phyloP scores from a whole-genome alignment of 1,140 invertebrate species.

The Bombus sylvicola region DNA sequence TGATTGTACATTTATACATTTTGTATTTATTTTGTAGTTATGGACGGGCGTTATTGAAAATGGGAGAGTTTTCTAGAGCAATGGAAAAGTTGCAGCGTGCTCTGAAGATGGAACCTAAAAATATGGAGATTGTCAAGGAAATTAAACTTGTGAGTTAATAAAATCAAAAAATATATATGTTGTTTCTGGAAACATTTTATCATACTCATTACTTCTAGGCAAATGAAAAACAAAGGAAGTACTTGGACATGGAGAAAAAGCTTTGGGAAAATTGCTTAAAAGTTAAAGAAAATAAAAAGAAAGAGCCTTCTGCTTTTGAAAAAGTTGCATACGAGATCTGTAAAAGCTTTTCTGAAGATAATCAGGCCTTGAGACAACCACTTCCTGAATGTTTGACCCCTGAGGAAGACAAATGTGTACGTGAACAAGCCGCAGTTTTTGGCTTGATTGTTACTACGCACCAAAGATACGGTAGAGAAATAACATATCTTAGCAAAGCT shows the following conservation, averaged over 20 bases:
- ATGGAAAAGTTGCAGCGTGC: conserved; percentile 69
- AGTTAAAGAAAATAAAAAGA: conserved; percentile 23
- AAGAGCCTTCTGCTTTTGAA: conserved; percentile 56
- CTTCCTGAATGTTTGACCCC: conserved; percentile 72
- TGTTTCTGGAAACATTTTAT: not conserved
- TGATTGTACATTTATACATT: not conserved
- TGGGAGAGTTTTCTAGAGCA: conserved; percentile 72
- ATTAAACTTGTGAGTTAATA: conserved; percentile 60
- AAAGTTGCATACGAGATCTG: conserved; percentile 67
- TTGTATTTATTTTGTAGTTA: conserved; percentile 60
- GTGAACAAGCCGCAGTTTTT: conserved; percentile 65
- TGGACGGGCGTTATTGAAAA: conserved; percentile 72
- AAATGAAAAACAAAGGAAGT: conserved; percentile 65
- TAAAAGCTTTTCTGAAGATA: conserved; percentile 60
- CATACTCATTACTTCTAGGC: conserved; percentile 51
- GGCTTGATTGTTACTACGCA: conserved; percentile 66
- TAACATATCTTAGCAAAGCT: conserved; percentile 67
- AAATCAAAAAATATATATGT: conserved; percentile 2
- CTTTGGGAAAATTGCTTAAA: conserved; percentile 73
- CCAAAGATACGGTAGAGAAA: conserved; percentile 67
- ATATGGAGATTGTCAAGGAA: conserved; percentile 55
- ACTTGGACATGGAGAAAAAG: conserved; percentile 59
- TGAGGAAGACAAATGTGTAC: conserved; percentile 65
- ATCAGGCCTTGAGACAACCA: conserved; percentile 57
- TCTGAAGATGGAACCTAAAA: conserved; percentile 55